These are phyloP conservation scores for Neoascia interrupta DNA, from an alignment of 2,888 invertebrate genomes.

Conservation along the genomic window DNA sequence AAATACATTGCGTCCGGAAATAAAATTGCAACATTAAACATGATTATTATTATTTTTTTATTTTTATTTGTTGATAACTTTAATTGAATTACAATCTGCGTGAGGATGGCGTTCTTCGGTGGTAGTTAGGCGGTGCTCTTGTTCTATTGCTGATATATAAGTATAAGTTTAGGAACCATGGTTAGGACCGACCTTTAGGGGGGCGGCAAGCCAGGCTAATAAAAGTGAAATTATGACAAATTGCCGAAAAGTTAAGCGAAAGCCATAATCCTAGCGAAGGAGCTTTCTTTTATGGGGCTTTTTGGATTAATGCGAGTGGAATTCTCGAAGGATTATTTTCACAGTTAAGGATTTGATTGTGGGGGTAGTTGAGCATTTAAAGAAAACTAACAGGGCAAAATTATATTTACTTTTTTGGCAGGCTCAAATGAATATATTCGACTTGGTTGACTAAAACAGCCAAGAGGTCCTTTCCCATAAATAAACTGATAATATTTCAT, in stretches of 20 bases:
- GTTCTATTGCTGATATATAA: neutral
- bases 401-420: no score
- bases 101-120: constrained; percentile 14
- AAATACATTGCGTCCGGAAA: constrained; percentile 56
- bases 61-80: constrained; percentile 64
- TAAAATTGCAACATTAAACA: constrained; percentile 65
- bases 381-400: no score
- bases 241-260: constrained; percentile 63
- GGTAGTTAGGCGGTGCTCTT: constrained; percentile 27
- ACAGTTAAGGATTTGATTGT: no score
- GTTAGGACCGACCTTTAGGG: neutral
- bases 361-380: no score
- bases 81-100: constrained; percentile 68
- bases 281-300: constrained; percentile 26
- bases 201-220: constrained; percentile 16
- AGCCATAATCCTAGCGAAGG: constrained; percentile 24
- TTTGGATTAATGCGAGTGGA: no score
- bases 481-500: no score
- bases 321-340: no score
- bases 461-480: no score
- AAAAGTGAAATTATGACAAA: constrained; percentile 62
- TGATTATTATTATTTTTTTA: constrained; percentile 44
- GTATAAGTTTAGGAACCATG: no score
- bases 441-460: no score
- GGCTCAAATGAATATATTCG: no score